Percentiles rank a stretch among this genome's conserved stretches.
phyloP scores from a whole-genome alignment of 2,888 invertebrate species.

The Criorhina ranunculi region DNA sequence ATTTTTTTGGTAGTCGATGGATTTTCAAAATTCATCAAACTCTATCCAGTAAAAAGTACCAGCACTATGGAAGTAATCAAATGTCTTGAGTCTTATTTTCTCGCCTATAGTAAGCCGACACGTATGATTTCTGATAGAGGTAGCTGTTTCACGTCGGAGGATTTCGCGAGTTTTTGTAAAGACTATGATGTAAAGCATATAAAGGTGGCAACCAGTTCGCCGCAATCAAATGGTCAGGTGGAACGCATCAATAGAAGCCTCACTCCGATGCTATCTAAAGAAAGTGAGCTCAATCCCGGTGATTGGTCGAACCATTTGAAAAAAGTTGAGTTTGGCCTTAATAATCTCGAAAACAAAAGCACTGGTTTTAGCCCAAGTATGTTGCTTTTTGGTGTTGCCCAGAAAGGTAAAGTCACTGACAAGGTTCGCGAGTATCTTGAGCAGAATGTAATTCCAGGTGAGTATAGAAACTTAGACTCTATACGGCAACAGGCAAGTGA shows the following conservation, averaged over 20 bases:
- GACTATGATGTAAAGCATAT: conserved; percentile 12
- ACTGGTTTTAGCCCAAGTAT: conserved; percentile 78
- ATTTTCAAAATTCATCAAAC: neutral
- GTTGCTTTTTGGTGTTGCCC: conserved; percentile 79
- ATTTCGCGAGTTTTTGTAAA: neutral
- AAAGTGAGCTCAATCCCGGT: no score
- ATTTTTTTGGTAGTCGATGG: no score
- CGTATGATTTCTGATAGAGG: conserved; percentile 8
- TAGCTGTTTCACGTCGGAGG: conserved; percentile 8
- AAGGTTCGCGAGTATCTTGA: conserved; percentile 44
- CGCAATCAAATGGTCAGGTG: conserved; percentile 18
- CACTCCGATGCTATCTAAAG: conserved; percentile 37
- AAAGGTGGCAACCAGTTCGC: conserved; percentile 23
- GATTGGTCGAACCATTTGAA: neutral
- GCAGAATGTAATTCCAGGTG: conserved; percentile 14
- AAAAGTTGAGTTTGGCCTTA: conserved; percentile 12
- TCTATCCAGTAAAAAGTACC: neutral
- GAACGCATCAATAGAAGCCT: no score
- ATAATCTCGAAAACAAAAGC: conserved; percentile 63
- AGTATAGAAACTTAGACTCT: no score
- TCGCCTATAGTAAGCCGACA: neutral
- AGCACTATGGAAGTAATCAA: neutral
- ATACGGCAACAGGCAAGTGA: no score
- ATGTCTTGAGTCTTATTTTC: neutral
- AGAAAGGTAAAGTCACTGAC: conserved; percentile 77